These are phyloP conservation scores for Eupeodes luniger DNA, from an alignment of 2,888 invertebrate species.

Conservation along the genomic window DNA sequence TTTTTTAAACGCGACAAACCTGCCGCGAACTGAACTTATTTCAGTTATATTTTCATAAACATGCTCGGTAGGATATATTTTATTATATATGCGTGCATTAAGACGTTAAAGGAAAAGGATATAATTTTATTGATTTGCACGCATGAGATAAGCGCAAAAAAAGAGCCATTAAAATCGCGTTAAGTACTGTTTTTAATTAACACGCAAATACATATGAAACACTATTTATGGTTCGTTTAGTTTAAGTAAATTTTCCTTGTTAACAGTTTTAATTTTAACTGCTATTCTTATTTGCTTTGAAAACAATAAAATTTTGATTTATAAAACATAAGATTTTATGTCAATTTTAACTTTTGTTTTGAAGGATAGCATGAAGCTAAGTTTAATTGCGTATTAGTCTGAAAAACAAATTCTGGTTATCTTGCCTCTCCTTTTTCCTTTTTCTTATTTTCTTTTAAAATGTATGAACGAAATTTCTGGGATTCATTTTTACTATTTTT, in stretches of 20 bases:
- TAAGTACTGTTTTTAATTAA: conserved; percentile 73
- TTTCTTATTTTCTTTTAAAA: too few species aligned
- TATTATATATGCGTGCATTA: conserved; percentile 19
- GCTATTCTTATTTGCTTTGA: too few species aligned
- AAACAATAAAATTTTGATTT: too few species aligned
- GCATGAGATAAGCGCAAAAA: conserved; percentile 61
- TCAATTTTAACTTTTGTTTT: too few species aligned
- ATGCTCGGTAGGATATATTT: conserved; percentile 18
- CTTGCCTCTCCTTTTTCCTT: too few species aligned
- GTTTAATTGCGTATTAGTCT: too few species aligned
- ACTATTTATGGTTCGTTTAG: conserved; percentile 74
- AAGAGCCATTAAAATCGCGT: conserved; percentile 70
- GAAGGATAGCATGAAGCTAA: too few species aligned
- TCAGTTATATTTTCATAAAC: conserved; percentile 21
- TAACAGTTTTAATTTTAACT: neutral
- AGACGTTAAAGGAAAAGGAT: conserved; percentile 60
- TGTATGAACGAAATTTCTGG: too few species aligned
- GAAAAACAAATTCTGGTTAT: too few species aligned
- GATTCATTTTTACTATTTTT: too few species aligned
- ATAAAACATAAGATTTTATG: too few species aligned
- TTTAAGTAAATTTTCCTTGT: conserved; percentile 35
- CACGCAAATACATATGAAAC: conserved; percentile 3
- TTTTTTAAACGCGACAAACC: conserved; percentile 51
- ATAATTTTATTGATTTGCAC: conserved; percentile 73
- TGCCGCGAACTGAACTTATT: conserved; percentile 57